phyloP scores from a whole-genome alignment of 2,797 vertebrate genomes.

The Okamejei kenojei region DNA sequence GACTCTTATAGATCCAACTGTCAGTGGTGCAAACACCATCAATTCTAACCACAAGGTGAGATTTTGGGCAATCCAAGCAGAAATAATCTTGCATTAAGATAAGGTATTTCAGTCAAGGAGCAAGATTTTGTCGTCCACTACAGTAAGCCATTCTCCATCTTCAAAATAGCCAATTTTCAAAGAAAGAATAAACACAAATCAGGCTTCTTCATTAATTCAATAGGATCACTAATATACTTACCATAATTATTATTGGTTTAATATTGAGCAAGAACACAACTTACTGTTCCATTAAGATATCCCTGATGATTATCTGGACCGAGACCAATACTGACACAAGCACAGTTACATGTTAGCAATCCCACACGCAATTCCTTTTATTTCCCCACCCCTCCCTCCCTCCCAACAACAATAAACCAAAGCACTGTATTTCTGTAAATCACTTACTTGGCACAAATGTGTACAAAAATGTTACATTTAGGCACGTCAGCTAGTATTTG shows the following conservation, averaged over 20 bases:
- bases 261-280: slow-evolving; percentile 12
- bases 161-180: slow-evolving; percentile 7
- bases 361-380: background rate
- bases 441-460: slow-evolving; percentile 35
- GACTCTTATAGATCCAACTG: background rate
- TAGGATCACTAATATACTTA: slow-evolving; percentile 16
- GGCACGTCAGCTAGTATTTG: slow-evolving; percentile 30
- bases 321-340: slow-evolving; percentile 35
- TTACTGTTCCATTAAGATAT: slow-evolving; percentile 7
- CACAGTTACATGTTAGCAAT: background rate
- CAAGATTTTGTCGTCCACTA: slow-evolving; percentile 6
- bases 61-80: background rate
- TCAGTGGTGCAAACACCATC: background rate
- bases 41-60: background rate
- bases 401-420: background rate
- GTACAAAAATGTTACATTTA: slow-evolving; percentile 34
- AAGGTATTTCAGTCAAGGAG: background rate
- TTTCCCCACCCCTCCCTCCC: too few relatives aligned
- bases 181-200: background rate
- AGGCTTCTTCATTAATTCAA: slow-evolving; percentile 23
- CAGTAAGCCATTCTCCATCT: background rate
- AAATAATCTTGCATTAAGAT: background rate
- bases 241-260: slow-evolving; percentile 29
- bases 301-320: slow-evolving; percentile 27
- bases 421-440: slow-evolving; percentile 15